Conservation (phyloP, 1,140 invertebrate species). For the Drosophila varians region DNA sequence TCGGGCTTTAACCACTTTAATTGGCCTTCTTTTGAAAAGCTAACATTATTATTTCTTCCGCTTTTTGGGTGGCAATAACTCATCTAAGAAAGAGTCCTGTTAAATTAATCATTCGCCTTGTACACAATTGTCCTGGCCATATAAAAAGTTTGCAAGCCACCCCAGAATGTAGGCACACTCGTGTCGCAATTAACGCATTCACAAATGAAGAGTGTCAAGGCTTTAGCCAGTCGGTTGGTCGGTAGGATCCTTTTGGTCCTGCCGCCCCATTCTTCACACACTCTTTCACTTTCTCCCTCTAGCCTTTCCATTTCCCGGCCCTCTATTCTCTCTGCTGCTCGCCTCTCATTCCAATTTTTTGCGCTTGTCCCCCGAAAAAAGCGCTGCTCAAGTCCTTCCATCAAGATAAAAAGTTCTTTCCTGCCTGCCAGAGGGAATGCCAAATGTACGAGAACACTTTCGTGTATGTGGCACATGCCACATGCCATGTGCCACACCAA, state of each 20-base stretch:
- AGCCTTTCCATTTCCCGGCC: conserved; percentile 7
- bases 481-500: conserved; percentile 16
- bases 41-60: background rate
- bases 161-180: conserved; percentile 21
- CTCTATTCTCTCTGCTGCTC: conserved; percentile 7
- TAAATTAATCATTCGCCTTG: background rate
- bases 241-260: conserved; percentile 10
- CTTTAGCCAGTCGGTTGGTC: conserved; percentile 48
- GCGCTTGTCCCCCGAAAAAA: conserved; percentile 27
- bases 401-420: conserved; percentile 52
- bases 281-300: too few relatives aligned
- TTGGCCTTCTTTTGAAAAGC: background rate
- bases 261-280: too few relatives aligned
- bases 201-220: conserved; percentile 82
- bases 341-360: conserved; percentile 2
- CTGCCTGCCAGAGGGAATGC: conserved; percentile 53
- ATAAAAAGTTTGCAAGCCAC: conserved; percentile 5
- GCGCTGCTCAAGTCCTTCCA: conserved; percentile 45
- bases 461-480: conserved; percentile 12
- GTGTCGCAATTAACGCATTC: conserved; percentile 77
- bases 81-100: too few relatives aligned
- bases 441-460: conserved; percentile 45
- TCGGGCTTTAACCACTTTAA: conserved; percentile 15
- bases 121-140: background rate
- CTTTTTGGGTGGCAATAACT: too few relatives aligned